These are phyloP conservation scores for Smittia aterrima DNA, from an alignment of 2,888 invertebrate species.

Conservation along the genomic window DNA sequence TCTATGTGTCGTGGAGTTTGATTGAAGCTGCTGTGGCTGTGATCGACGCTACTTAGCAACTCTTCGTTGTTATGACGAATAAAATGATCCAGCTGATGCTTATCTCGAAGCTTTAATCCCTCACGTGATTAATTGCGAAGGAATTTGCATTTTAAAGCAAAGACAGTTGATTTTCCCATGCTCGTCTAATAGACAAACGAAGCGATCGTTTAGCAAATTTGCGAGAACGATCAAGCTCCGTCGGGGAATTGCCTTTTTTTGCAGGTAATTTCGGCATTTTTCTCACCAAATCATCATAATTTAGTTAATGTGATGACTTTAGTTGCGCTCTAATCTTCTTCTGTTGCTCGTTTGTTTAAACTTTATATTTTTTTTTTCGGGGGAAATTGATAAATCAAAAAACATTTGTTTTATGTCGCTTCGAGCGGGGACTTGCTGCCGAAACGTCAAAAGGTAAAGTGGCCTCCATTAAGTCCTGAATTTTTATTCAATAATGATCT, in stretches of 20 bases:
- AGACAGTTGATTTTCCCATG: neutral
- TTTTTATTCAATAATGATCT: constrained; percentile 24
- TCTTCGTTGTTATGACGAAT: neutral
- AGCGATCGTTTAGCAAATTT: neutral
- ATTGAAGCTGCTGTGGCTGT: neutral
- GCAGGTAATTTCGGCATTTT: neutral
- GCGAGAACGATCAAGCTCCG: neutral
- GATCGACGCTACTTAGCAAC: neutral
- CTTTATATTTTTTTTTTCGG: neutral
- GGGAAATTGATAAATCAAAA: constrained; percentile 29
- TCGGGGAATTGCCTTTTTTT: neutral
- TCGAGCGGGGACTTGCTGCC: neutral
- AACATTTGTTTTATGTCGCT: neutral
- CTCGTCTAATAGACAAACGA: neutral
- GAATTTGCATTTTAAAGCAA: neutral
- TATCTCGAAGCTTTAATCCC: neutral
- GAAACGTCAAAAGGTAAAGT: neutral
- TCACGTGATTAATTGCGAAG: neutral
- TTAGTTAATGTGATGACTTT: constrained; percentile 6
- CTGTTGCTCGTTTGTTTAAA: neutral
- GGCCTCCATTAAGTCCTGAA: neutral
- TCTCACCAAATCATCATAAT: constrained; percentile 9
- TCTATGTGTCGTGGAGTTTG: constrained; percentile 6
- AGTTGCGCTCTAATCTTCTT: neutral
- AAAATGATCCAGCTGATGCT: neutral